Percentiles rank a stretch among this genome's conserved stretches.
Conservation (phyloP, 2,113 vertebrate genomes). For the Carollia perspicillata region DNA sequence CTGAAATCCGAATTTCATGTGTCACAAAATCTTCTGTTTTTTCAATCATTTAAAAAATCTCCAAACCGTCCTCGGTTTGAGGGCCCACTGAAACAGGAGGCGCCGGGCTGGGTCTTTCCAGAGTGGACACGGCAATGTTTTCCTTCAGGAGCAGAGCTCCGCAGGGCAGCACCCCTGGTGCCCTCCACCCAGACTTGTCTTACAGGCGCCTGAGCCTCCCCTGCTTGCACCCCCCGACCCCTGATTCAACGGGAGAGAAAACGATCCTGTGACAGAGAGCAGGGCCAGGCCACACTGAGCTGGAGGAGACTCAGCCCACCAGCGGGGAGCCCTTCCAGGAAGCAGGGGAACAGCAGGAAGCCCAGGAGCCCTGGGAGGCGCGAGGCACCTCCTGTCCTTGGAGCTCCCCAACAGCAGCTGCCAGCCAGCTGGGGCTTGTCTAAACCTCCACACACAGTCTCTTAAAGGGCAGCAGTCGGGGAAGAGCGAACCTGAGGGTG, state of each 20-base stretch:
- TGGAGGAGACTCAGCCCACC: neutral
- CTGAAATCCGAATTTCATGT: neutral
- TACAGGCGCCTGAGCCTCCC: no score
- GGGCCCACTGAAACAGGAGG: neutral
- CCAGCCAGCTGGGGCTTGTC: neutral
- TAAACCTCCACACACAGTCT: fast-evolving
- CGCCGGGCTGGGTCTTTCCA: fast-evolving
- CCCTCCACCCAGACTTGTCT: no score
- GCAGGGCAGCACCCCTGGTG: no score
- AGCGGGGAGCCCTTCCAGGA: neutral
- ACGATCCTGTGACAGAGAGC: neutral
- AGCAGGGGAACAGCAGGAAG: neutral
- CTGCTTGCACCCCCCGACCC: no score
- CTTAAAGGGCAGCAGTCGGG: neutral
- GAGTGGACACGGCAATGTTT: no score
- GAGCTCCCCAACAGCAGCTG: neutral
- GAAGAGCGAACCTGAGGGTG: no score
- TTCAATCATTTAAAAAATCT: neutral
- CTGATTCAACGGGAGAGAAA: neutral
- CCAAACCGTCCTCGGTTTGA: neutral
- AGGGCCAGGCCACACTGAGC: neutral
- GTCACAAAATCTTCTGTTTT: no score
- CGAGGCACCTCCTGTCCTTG: no score
- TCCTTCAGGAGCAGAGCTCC: neutral
- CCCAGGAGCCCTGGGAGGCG: no score